Percentiles rank a stretch among this genome's conserved stretches.
Evolutionary conservation across 2,113 vertebrate species (phyloP).

Genomic region (Sula dactylatra): DNA sequence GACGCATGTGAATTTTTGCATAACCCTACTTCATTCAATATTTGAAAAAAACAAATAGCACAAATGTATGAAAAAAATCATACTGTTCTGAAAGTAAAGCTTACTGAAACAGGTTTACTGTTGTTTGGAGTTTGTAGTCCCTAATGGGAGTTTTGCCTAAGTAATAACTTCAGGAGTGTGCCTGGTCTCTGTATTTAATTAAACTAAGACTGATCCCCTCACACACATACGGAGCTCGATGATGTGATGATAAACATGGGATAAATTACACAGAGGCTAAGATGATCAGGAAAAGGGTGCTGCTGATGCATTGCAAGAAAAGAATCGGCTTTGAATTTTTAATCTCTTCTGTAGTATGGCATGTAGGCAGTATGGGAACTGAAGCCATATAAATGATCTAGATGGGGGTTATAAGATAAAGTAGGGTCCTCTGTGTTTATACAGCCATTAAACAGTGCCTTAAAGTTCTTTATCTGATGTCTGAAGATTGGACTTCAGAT

Average conservation of each 20-base stretch:
- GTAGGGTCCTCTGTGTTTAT: constrained; percentile 38
- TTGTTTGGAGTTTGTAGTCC: neutral
- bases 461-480: constrained; percentile 61
- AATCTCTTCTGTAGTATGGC: neutral
- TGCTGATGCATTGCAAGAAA: neutral
- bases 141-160: constrained; percentile 10
- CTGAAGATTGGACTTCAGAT: constrained; percentile 43
- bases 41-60: neutral
- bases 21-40: neutral
- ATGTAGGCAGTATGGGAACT: constrained; percentile 9
- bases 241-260: constrained; percentile 31
- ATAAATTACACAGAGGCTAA: constrained; percentile 33
- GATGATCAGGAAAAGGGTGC: neutral
- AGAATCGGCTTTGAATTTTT: constrained; percentile 7
- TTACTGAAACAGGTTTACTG: neutral
- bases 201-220: neutral
- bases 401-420: constrained; percentile 24
- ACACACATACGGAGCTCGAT: neutral
- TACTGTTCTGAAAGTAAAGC: neutral
- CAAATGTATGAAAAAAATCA: neutral
- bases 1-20: neutral
- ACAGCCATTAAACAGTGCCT: constrained; percentile 35
- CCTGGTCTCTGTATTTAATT: constrained; percentile 48
- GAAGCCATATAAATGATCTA: constrained; percentile 6
- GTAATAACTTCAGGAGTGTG: constrained; percentile 39